Evolutionary conservation across 2,888 invertebrate species (phyloP).

Genomic region (Drosophila paranaensis): DNA sequence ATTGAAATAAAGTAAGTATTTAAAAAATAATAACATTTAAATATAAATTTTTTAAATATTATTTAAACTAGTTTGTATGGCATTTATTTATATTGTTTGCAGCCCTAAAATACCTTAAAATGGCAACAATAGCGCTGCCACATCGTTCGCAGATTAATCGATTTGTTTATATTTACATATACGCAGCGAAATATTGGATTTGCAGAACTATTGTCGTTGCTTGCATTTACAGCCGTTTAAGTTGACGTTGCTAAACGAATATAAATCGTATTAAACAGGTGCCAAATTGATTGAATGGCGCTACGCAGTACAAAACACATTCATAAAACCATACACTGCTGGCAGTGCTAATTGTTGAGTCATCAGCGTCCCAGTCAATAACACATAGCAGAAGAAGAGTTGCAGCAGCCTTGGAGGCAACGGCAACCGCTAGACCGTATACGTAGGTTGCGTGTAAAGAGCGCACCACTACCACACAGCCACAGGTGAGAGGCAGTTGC

Average conservation of each 20-base stretch:
- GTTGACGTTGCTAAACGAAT: slow-evolving; percentile 5
- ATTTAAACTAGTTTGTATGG: neutral
- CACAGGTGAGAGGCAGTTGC: slow-evolving; percentile 65
- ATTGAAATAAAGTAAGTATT: neutral
- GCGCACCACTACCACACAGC: slow-evolving; percentile 20
- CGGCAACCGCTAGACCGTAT: slow-evolving; percentile 45
- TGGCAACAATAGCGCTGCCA: slow-evolving; percentile 35
- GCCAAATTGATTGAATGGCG: slow-evolving; percentile 42
- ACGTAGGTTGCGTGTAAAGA: slow-evolving; percentile 49
- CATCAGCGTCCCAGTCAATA: slow-evolving; percentile 53
- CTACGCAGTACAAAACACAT: neutral
- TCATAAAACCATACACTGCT: slow-evolving; percentile 30
- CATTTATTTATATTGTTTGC: neutral
- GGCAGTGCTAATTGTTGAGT: slow-evolving; percentile 66
- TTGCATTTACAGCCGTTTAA: slow-evolving; percentile 34
- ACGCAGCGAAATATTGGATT: slow-evolving; percentile 47
- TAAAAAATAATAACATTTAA: neutral
- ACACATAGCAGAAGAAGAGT: slow-evolving; percentile 36
- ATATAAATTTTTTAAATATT: neutral
- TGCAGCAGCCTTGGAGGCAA: slow-evolving; percentile 47
- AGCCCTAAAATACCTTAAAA: neutral
- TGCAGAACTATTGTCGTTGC: slow-evolving; percentile 44
- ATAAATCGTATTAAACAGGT: neutral
- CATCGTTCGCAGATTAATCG: slow-evolving; percentile 37
- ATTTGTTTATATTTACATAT: slow-evolving; percentile 69